Base-by-base conservation (phyloP, 2,113 vertebrate species). In the Platichthys stellatus region DNA sequence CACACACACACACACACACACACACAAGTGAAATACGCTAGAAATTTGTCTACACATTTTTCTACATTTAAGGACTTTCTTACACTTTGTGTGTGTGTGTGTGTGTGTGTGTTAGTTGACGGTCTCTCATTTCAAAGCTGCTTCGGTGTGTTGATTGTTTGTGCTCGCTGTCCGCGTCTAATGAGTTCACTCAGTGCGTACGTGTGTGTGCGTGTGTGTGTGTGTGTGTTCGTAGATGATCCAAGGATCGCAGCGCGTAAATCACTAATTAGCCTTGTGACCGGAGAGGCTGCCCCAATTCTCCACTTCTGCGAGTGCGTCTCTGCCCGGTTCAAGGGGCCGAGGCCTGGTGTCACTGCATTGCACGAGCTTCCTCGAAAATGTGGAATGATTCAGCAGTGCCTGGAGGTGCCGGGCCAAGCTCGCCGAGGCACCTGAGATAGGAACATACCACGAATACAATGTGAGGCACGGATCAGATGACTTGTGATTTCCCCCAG, bases 181-280 rank as follows among this genome's bases (percentile, higher is more conserved):
- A 89, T 80, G 71, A 85, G 67, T 82, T 85, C 73, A 80, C 24
- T 61, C 38, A 64, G 72, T 63, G 62, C 35, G 15, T 49, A 28
- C 12, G 21, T 40, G 47, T 15, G 17, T 40, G 74, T 31, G 56
- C 35, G 63, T 54, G 60, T 59, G n/a, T 23, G 47, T 14, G 21
- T 40, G 74, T 35, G 57, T 45, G 63, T 54, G 60, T 59, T n/a
- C 21, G 47, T 53, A 69, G 63, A 82, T 74, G 84, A 87, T 71
- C 76, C 51, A 73, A 31, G 54, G 75, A 68, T 68, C 14, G 38
- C 72, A 3, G 70, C 23, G 71, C 17, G 69, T 47, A 83, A 87
- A 85, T 81, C 76, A 77, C 78, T 85, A 86, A 91, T 92, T 90
- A 90, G 85, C 85, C 83, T 85, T 85, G 67, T 88, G 89, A 88